Evolutionary conservation across 2,888 invertebrate genomes (phyloP).

Genomic region (Serripes groenlandicus): DNA sequence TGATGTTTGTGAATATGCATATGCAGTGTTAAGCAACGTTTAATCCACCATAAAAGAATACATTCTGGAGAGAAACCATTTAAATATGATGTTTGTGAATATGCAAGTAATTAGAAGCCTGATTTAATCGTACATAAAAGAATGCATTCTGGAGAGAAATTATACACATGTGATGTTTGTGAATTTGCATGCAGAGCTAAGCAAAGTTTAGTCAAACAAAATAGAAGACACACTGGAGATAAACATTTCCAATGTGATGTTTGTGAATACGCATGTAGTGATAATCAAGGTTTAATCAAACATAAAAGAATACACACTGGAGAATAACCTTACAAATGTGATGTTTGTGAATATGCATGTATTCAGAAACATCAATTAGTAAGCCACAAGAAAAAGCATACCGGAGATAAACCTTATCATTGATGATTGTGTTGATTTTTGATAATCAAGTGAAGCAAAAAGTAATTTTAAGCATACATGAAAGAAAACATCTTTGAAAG

Average conservation of each 20-base stretch:
- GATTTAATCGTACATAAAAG: not conserved
- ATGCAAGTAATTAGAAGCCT: not conserved
- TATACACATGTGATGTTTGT: conserved; percentile 1
- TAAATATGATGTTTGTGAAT: too few relatives aligned
- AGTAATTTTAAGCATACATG: too few relatives aligned
- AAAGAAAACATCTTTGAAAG: too few relatives aligned
- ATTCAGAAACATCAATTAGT: not conserved
- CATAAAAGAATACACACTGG: conserved; percentile 9
- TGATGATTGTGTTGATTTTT: too few relatives aligned
- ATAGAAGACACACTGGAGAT: conserved; percentile 1
- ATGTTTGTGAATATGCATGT: not conserved
- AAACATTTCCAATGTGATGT: not conserved
- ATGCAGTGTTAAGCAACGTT: not conserved
- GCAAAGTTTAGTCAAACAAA: not conserved
- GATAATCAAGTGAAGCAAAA: too few relatives aligned
- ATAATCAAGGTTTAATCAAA: not conserved
- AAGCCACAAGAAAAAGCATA: not conserved
- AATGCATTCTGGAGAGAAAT: not conserved
- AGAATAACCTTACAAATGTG: not conserved
- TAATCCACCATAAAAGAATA: not conserved
- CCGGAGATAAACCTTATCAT: not conserved
- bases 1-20: too few relatives aligned
- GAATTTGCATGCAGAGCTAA: not conserved
- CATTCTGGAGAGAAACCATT: too few relatives aligned
- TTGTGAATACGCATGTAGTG: not conserved